Percentiles rank a stretch among this genome's conserved stretches.
These are phyloP conservation scores for Epirrita christyi DNA, from an alignment of 2,888 invertebrate species.

Conservation along the genomic window DNA sequence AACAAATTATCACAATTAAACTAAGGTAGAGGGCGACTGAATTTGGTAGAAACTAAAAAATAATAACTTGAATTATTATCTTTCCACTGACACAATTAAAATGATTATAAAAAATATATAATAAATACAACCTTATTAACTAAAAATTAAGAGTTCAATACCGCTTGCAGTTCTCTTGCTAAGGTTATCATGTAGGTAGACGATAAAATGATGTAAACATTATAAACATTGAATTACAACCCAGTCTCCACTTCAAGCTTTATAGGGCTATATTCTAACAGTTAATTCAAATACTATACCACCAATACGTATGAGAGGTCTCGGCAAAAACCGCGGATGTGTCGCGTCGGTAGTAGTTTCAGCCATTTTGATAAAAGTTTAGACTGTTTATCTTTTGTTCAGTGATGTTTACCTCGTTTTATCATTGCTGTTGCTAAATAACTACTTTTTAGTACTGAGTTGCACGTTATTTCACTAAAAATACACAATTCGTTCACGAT, in stretches of 20 bases:
- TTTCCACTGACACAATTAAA: not conserved
- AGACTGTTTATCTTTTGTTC: conserved; percentile 34
- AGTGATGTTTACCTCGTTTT: conserved; percentile 62
- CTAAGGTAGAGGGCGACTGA: no score
- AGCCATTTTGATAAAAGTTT: conserved; percentile 45
- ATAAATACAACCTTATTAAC: not conserved
- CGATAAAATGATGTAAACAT: conserved; percentile 13
- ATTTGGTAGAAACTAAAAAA: no score
- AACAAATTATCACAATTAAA: no score
- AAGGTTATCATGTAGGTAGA: conserved; percentile 3
- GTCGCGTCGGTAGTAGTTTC: conserved; percentile 57
- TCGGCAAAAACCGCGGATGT: conserved; percentile 67
- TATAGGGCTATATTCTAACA: not conserved
- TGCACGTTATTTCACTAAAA: no score
- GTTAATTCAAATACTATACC: conserved; percentile 62
- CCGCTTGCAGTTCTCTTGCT: not conserved
- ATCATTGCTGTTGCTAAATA: conserved; percentile 48
- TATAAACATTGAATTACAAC: not conserved
- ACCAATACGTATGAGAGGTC: conserved; percentile 49
- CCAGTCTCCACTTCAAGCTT: no score
- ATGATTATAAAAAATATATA: not conserved
- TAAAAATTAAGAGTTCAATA: not conserved
- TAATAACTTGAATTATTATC: no score
- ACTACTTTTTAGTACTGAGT: not conserved
- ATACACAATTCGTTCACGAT: no score